Conservation (phyloP, 2,888 invertebrate species). For the Sipha maydis region DNA sequence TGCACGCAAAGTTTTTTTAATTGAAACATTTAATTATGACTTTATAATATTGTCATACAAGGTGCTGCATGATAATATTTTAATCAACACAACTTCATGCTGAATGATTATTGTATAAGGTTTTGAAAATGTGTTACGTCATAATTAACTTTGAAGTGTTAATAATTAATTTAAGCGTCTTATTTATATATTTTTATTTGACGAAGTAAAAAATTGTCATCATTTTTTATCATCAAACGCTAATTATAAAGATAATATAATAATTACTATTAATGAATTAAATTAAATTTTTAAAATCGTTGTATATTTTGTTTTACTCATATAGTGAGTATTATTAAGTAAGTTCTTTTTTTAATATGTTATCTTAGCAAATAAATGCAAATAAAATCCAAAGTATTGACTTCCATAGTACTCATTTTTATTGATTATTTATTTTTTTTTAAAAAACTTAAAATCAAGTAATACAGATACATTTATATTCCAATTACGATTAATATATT, state of each 20-base stretch:
- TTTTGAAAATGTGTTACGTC: background rate
- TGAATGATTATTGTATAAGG: background rate
- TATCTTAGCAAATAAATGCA: background rate
- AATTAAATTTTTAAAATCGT: background rate
- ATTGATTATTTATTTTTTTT: background rate
- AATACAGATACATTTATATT: too few species aligned
- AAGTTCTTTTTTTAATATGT: background rate
- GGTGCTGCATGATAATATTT: background rate
- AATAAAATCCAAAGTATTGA: background rate
- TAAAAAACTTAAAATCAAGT: too few species aligned
- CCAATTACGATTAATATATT: too few species aligned
- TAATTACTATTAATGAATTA: background rate
- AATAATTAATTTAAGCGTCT: background rate
- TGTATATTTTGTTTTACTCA: background rate
- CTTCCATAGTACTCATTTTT: background rate
- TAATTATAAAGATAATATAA: background rate
- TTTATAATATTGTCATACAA: background rate
- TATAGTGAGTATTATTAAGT: background rate
- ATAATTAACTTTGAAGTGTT: background rate
- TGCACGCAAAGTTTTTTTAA: background rate
- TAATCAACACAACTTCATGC: background rate
- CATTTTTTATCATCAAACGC: background rate
- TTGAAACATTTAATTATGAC: background rate
- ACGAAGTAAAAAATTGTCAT: background rate
- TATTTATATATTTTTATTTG: background rate